These are phyloP conservation scores for Drosophila trichaetosa DNA, from an alignment of 2,888 invertebrate species.

Conservation along the genomic window DNA sequence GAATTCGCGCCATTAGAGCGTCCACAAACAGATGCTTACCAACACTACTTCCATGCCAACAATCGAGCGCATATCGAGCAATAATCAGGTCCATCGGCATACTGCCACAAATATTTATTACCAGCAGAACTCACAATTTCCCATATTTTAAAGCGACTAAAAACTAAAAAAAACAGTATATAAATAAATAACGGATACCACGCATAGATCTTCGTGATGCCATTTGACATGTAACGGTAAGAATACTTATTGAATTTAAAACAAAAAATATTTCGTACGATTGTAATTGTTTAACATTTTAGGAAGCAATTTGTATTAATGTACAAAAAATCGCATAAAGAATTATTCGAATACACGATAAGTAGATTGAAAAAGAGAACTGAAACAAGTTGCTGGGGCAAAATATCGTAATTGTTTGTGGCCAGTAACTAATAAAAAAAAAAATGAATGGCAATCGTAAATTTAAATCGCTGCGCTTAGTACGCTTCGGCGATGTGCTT, in stretches of 20 bases:
- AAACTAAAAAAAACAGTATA: background rate
- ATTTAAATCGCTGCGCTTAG: conserved; percentile 54
- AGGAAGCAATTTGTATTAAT: background rate
- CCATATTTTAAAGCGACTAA: background rate
- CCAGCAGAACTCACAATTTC: conserved; percentile 9
- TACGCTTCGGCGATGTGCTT: conserved; percentile 74
- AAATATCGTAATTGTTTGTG: background rate
- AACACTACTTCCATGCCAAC: conserved; percentile 16
- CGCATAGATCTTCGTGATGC: background rate
- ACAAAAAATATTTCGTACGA: too few species aligned
- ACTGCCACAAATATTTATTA: conserved; percentile 25
- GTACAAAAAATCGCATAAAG: background rate
- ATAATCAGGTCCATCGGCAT: conserved; percentile 2
- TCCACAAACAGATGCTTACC: background rate
- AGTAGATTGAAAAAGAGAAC: background rate
- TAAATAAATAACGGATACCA: background rate
- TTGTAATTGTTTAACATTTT: background rate
- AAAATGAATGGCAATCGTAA: conserved; percentile 61
- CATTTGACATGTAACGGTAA: background rate
- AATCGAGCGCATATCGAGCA: conserved; percentile 27
- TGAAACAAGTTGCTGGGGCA: background rate
- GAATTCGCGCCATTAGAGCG: conserved; percentile 17
- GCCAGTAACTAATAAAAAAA: conserved; percentile 1
- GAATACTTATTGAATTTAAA: background rate
- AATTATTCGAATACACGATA: background rate